A percentile compares a stretch with the other conserved stretches of the same genome.
Conservation (phyloP, 2,888 invertebrate species). For the Dioctria rufipes region DNA sequence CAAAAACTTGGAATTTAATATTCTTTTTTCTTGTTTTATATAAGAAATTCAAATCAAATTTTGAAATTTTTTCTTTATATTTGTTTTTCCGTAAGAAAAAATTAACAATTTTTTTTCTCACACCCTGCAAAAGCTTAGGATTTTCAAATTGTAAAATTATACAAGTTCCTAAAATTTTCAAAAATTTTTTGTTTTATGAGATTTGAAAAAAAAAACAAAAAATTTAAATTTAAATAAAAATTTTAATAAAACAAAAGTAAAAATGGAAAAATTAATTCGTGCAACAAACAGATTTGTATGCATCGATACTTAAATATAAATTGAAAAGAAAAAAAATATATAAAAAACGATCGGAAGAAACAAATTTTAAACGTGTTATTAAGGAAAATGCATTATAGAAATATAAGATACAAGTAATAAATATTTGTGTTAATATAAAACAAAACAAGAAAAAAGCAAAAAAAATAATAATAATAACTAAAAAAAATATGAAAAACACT, state of each 20-base stretch:
- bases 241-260: background rate
- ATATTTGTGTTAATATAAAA: too few relatives aligned
- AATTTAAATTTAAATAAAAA: background rate
- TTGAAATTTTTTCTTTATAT: background rate
- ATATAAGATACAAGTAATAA: background rate
- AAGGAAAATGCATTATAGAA: background rate
- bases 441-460: too few relatives aligned
- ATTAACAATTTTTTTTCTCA: background rate
- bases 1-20: background rate
- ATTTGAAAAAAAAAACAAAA: too few relatives aligned
- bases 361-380: background rate
- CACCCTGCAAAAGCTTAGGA: background rate
- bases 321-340: too few relatives aligned
- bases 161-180: constrained; percentile 25
- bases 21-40: background rate
- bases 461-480: background rate
- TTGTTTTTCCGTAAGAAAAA: background rate
- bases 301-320: background rate
- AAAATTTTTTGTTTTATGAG: background rate
- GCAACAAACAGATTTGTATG: background rate
- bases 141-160: constrained; percentile 24
- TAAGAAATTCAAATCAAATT: background rate
- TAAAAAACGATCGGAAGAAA: background rate
- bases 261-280: background rate
- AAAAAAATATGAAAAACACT: background rate